Conservation (phyloP, 2,797 vertebrate genomes). For the Poecilia picta region DNA sequence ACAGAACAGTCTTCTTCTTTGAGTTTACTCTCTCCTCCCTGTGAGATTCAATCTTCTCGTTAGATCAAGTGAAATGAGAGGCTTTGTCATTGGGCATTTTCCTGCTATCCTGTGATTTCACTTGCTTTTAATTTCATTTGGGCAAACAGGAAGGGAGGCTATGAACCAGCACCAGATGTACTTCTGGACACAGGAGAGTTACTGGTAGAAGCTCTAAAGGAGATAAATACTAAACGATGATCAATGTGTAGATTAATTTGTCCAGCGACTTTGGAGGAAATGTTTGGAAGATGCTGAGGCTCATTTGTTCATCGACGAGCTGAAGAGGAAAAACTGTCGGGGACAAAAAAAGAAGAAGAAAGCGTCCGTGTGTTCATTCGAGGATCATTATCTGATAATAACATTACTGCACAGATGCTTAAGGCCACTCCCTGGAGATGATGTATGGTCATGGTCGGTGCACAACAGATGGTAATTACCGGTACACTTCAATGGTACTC, state of each 20-base stretch:
- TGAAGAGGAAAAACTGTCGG: background rate
- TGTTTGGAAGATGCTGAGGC: background rate
- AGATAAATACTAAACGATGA: slow-evolving; percentile 28
- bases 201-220: slow-evolving; percentile 31
- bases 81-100: slow-evolving; percentile 59
- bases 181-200: slow-evolving; percentile 44
- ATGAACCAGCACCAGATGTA: slow-evolving; percentile 53
- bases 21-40: slow-evolving; percentile 32
- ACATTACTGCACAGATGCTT: slow-evolving; percentile 51
- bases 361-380: slow-evolving; percentile 9
- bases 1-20: slow-evolving; percentile 47
- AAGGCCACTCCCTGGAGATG: slow-evolving; percentile 43
- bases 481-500: slow-evolving; percentile 33
- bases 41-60: slow-evolving; percentile 72
- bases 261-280: background rate
- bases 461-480: slow-evolving; percentile 61
- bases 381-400: slow-evolving; percentile 57
- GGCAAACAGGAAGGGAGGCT: slow-evolving; percentile 46
- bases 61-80: slow-evolving; percentile 52
- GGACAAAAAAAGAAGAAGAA: background rate
- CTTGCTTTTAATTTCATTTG: slow-evolving; percentile 73
- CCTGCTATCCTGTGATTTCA: slow-evolving; percentile 75
- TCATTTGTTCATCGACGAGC: background rate
- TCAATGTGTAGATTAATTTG: slow-evolving; percentile 13
- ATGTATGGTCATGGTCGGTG: slow-evolving; percentile 38